Evolutionary conservation across 2,888 invertebrate species (phyloP).

Genomic region (Xanthorhoe designata): DNA sequence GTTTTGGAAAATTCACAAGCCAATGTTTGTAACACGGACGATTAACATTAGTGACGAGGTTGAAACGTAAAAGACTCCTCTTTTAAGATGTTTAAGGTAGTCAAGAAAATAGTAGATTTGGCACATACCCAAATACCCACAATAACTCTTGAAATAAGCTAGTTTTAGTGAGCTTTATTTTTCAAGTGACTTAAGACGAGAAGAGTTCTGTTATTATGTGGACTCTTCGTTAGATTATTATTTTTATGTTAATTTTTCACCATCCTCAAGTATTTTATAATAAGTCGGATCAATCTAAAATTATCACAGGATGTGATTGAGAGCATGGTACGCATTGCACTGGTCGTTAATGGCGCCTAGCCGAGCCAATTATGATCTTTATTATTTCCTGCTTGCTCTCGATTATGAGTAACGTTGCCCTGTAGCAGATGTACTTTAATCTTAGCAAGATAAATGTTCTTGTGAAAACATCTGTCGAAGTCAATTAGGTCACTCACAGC

Average conservation of each 20-base stretch:
- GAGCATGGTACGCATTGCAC: conserved; percentile 15
- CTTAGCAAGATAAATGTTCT: neutral
- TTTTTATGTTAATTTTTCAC: neutral
- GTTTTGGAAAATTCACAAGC: no score
- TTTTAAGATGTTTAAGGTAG: no score
- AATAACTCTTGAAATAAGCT: no score
- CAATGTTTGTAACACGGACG: no score
- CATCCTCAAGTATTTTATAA: neutral
- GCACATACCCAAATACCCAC: no score
- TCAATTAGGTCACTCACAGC: neutral
- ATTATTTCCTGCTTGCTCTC: conserved; percentile 57
- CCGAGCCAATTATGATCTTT: conserved; percentile 50
- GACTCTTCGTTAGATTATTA: neutral
- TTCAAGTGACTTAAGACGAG: no score
- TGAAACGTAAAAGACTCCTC: no score
- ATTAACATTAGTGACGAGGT: no score
- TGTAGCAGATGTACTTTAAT: conserved; percentile 34
- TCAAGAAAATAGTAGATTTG: no score
- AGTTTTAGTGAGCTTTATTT: no score
- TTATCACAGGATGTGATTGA: conserved; percentile 19
- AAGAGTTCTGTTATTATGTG: no score
- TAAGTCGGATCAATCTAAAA: conserved; percentile 17
- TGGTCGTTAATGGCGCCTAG: conserved; percentile 21
- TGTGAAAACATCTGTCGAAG: neutral
- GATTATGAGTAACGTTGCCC: conserved; percentile 17